Evolutionary conservation across 2,888 invertebrate species (phyloP).

Genomic region (Sinohyriopsis cumingii): DNA sequence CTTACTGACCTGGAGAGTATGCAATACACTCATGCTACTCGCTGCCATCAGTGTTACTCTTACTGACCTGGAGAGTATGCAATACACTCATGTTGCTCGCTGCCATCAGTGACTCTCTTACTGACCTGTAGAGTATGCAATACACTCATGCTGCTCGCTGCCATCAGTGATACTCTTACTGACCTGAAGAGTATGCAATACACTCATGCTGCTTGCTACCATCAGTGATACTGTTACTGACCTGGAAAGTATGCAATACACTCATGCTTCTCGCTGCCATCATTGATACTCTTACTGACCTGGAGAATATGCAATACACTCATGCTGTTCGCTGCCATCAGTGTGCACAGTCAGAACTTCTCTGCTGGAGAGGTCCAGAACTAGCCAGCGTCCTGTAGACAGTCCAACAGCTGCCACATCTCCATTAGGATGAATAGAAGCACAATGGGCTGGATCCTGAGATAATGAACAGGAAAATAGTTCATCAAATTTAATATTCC

Average conservation of each 20-base stretch:
- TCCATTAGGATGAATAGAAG: conserved; percentile 86
- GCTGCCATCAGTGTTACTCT: neutral
- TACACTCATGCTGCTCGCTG: conserved; percentile 16
- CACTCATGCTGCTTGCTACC: conserved; percentile 72
- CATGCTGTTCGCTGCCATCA: conserved; percentile 72
- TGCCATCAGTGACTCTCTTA: too few species aligned
- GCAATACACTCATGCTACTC: conserved; percentile 72
- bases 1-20: conserved; percentile 71
- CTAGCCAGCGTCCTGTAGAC: conserved; percentile 86
- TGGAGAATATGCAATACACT: conserved; percentile 72
- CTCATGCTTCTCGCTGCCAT: too few species aligned
- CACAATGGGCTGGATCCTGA: conserved; percentile 88
- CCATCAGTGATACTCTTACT: neutral
- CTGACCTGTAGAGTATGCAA: too few species aligned
- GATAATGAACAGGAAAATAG: conserved; percentile 5
- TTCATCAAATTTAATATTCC: neutral
- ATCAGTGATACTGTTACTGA: conserved; percentile 51
- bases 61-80: conserved; percentile 72
- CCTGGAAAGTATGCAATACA: too few species aligned
- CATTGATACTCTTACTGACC: conserved; percentile 51
- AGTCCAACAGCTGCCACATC: conserved; percentile 85
- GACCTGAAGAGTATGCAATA: conserved; percentile 66
- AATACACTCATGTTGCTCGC: conserved; percentile 71
- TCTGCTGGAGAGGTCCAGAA: conserved; percentile 85
- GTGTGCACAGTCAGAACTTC: conserved; percentile 72